Percentiles rank a stretch among this genome's conserved stretches.
phyloP scores from a whole-genome alignment of 2,797 vertebrate species.

The Mionectes olivaceus region DNA sequence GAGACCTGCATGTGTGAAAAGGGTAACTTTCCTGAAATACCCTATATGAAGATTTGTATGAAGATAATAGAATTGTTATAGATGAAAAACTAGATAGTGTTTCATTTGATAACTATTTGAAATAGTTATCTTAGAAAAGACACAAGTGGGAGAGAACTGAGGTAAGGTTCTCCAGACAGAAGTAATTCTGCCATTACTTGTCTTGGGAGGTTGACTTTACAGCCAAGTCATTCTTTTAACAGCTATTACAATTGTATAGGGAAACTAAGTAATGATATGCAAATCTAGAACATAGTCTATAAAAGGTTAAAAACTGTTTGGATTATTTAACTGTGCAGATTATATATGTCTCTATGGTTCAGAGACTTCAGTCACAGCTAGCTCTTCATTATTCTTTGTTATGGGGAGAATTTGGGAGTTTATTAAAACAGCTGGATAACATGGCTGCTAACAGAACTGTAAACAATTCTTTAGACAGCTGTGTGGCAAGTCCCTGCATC shows the following conservation, averaged over 20 bases:
- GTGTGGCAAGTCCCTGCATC: not conserved
- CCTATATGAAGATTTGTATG: not conserved
- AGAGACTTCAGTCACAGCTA: not conserved
- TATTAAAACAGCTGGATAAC: not conserved
- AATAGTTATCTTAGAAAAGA: not conserved
- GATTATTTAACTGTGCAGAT: not conserved
- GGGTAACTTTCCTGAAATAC: not conserved
- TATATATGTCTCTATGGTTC: not conserved
- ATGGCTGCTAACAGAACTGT: rapidly evolving
- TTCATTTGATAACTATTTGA: no score
- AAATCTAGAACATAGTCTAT: not conserved
- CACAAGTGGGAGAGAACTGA: not conserved
- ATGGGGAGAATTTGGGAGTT: not conserved
- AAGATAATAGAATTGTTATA: not conserved
- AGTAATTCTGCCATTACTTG: not conserved
- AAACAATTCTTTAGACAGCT: not conserved
- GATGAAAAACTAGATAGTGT: not conserved
- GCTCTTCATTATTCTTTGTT: not conserved
- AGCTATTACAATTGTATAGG: not conserved
- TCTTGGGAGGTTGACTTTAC: not conserved
- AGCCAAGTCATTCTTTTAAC: not conserved
- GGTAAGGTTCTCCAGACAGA: not conserved
- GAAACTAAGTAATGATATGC: not conserved
- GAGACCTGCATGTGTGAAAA: not conserved
- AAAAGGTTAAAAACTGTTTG: not conserved